These are phyloP conservation scores for Accipiter cooperii DNA, from an alignment of 2,113 vertebrate genomes.

Conservation along the genomic window DNA sequence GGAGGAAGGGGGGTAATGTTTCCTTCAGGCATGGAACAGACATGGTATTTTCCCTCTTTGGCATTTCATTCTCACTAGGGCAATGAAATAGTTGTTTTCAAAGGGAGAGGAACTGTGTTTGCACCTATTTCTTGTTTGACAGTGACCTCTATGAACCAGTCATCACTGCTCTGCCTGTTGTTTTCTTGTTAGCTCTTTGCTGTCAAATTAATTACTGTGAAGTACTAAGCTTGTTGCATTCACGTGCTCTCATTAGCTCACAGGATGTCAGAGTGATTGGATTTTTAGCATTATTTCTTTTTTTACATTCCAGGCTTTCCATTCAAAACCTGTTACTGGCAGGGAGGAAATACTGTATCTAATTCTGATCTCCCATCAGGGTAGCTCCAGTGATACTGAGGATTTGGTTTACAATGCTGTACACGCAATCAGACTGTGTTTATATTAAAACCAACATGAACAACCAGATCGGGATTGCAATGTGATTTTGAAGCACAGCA, in stretches of 20 bases:
- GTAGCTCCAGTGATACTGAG: not conserved
- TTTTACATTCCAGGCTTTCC: conserved; percentile 57
- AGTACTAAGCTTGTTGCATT: conserved; percentile 64
- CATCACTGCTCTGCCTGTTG: conserved; percentile 53
- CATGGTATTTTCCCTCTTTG: not conserved
- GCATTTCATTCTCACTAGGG: not conserved
- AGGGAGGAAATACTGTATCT: conserved; percentile 34
- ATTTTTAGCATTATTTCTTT: conserved; percentile 70
- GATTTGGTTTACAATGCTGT: not conserved
- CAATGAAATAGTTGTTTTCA: not conserved
- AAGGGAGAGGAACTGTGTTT: not conserved
- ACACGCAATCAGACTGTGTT: not conserved
- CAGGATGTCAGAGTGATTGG: conserved; percentile 64
- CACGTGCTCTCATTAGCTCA: conserved; percentile 66
- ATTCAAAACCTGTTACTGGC: conserved; percentile 54
- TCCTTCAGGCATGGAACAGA: not conserved
- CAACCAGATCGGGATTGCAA: not conserved
- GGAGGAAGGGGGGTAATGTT: not conserved
- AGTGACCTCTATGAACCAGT: conserved; percentile 51
- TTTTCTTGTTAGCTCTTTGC: conserved; percentile 63
- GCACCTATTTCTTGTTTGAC: conserved; percentile 50
- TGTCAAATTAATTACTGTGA: conserved; percentile 68
- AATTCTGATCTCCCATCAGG: not conserved
- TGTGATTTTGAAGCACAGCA: not conserved
- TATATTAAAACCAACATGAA: not conserved